phyloP scores from a whole-genome alignment of 1,140 invertebrate genomes.

The Steinernema feltiae region DNA sequence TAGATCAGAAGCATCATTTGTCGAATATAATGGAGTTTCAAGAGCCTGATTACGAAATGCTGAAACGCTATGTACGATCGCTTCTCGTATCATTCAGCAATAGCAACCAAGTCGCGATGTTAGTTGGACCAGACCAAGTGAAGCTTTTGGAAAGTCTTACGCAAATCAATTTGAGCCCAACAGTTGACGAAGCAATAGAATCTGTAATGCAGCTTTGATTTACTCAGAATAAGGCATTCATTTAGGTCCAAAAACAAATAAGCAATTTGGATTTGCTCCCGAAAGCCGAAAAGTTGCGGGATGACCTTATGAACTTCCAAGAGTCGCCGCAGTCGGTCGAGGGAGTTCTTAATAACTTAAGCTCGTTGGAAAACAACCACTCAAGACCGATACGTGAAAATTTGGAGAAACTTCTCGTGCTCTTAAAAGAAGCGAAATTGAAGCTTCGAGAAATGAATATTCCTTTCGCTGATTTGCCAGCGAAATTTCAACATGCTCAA shows the following conservation, averaged over 20 bases:
- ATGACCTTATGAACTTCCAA: background rate
- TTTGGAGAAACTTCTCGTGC: background rate
- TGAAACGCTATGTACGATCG: background rate
- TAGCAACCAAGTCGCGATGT: conserved; percentile 2
- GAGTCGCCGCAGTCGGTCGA: background rate
- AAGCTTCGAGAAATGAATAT: conserved; percentile 28
- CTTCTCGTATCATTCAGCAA: background rate
- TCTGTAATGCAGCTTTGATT: no score
- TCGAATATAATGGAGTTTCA: conserved; percentile 28
- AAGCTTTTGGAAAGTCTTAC: conserved; percentile 29
- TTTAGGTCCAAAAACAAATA: background rate
- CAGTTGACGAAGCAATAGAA: conserved; percentile 16
- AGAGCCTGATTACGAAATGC: conserved; percentile 23
- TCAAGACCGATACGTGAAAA: conserved; percentile 14
- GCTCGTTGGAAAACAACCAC: conserved; percentile 25
- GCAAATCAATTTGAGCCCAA: conserved; percentile 16
- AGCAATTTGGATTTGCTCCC: background rate
- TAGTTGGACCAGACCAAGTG: background rate
- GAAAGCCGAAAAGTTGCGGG: background rate
- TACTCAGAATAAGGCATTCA: background rate
- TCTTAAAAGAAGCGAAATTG: background rate
- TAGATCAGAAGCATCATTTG: conserved; percentile 51
- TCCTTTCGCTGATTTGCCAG: conserved; percentile 28
- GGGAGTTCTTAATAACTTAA: conserved; percentile 29
- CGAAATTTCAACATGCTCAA: conserved; percentile 37